Base-by-base conservation (phyloP, 2,888 invertebrate genomes). In the Macrosoma leucophasiata region DNA sequence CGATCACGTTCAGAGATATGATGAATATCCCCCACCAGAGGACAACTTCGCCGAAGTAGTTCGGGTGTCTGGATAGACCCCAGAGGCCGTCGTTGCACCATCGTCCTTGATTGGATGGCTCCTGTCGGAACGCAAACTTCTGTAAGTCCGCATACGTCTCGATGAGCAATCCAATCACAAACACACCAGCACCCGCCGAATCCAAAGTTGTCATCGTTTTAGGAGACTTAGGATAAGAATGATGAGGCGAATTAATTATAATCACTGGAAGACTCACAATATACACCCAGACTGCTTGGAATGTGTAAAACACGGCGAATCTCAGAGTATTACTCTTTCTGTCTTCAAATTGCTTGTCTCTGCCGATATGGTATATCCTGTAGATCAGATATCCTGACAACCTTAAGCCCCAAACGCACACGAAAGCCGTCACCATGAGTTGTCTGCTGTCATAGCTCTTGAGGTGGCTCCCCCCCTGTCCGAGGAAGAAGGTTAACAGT, bases 1-100 rank as follows among this genome's bases (percentile, higher is more conserved):
- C 89, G 51, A 96, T 89, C 10, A 96, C 92, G 63, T 94, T 95
- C 18, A 95, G 71, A 0, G 95, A 93, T 67, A 96, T 92, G 30
- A 94, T 89, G 63, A 96, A 96, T 53, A 96, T 91, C 3, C 97
- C 96, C 93, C 96, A 94, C 96, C 97, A 96, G 9, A 97, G 86
- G 0, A 95, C 88, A 7, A 96, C 94, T 79, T 97, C 97, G 0
- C 97, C 97, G 64, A 97, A 96, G 66, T 96, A 97, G 69, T 97
- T 97, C 0, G 97, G 97, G 76, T 97, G 96, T 40, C 97, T 86
- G 0, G 96, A 96, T 23, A 95, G 71, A 20, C 92, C 88, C 96
- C 96, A 97, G 6, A 95, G 74, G 2, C 94, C 96, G 57, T 93
- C 94, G 62, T 95, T 94, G 69, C 96, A 96, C 92, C 95, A 96